Percentiles rank a stretch among this genome's conserved stretches.
These are phyloP conservation scores for Coelopa frigida DNA, from an alignment of 1,140 invertebrate species.

Conservation along the genomic window DNA sequence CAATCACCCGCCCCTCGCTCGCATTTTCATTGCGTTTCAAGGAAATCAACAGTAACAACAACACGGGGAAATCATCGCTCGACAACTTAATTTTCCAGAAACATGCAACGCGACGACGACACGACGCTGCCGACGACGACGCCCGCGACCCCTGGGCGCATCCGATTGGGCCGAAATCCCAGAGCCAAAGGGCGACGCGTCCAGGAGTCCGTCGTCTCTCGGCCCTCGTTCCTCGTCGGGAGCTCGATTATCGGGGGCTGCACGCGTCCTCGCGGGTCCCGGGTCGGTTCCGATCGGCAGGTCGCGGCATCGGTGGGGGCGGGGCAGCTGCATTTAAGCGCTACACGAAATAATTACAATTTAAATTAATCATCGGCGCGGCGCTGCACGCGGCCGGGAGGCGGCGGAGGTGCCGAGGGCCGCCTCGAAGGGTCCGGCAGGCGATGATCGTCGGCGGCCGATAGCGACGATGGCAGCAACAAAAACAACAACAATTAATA, in stretches of 20 bases:
- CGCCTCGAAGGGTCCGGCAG: not conserved
- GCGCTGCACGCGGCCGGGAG: not conserved
- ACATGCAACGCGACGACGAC: constrained; percentile 9
- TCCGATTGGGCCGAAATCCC: not conserved
- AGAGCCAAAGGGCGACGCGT: too few species aligned
- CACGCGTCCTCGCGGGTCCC: too few species aligned
- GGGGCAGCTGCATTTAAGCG: too few species aligned
- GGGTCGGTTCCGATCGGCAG: too few species aligned
- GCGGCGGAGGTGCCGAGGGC: not conserved
- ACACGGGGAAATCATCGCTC: constrained; percentile 8
- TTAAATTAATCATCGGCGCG: constrained; percentile 12
- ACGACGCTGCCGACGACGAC: not conserved
- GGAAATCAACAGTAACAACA: too few species aligned
- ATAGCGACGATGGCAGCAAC: not conserved
- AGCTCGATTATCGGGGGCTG: too few species aligned
- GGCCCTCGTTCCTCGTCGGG: too few species aligned
- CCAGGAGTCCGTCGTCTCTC: too few species aligned
- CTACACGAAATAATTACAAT: constrained; percentile 13
- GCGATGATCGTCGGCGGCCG: constrained; percentile 3
- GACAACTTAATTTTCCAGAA: constrained; percentile 10
- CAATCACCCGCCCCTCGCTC: too few species aligned
- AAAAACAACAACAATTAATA: not conserved
- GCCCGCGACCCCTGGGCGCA: not conserved
- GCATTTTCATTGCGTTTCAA: too few species aligned
- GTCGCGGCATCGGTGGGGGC: too few species aligned